phyloP scores from a whole-genome alignment of 2,888 invertebrate genomes.

The Germaria angustata region DNA sequence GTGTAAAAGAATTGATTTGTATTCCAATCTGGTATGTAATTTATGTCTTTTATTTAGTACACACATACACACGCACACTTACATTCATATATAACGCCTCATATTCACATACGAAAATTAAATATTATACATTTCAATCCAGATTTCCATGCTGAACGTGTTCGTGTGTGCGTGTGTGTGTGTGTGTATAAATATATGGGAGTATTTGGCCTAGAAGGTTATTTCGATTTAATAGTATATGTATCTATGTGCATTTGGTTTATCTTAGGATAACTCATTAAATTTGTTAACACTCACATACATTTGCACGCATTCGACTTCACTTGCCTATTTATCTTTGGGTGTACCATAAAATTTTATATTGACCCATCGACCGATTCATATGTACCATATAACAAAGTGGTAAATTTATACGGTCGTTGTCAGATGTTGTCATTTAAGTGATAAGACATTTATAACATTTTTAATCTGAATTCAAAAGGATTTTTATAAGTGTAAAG shows the following conservation, averaged over 20 bases:
- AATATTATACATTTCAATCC: no score
- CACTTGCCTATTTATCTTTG: not conserved
- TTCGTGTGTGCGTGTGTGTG: not conserved
- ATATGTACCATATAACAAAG: not conserved
- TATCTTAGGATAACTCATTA: not conserved
- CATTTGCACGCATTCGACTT: not conserved
- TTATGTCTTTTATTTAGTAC: conserved; percentile 33
- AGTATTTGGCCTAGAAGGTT: conserved; percentile 1
- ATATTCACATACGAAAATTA: no score
- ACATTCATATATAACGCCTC: no score
- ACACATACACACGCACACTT: not conserved
- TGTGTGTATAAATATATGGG: not conserved
- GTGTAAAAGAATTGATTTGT: conserved; percentile 1
- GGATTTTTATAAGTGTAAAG: not conserved
- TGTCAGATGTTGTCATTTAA: not conserved
- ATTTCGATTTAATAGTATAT: conserved; percentile 25
- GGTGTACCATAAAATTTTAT: conserved; percentile 16
- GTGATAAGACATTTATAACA: not conserved
- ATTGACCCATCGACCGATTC: not conserved
- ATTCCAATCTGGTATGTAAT: conserved; percentile 21
- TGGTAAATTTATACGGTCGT: not conserved
- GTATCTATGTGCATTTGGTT: conserved; percentile 8
- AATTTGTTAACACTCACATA: not conserved
- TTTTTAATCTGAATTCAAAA: conserved; percentile 2
- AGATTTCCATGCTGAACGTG: not conserved